These are phyloP conservation scores for Gallinago jamesoni DNA, from an alignment of 2,113 vertebrate species.

Conservation along the genomic window DNA sequence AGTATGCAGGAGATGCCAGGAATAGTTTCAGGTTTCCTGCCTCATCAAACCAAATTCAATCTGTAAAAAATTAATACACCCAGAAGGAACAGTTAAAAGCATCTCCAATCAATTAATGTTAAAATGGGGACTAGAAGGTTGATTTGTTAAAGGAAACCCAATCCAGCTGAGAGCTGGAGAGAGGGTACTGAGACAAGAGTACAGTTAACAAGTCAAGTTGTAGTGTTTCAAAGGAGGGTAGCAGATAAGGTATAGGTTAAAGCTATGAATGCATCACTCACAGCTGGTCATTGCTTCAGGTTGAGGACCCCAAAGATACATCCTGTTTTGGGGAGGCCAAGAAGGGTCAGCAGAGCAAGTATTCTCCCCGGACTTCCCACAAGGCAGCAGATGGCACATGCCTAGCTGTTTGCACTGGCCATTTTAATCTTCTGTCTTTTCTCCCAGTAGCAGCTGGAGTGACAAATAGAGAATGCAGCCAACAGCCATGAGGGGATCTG, in stretches of 20 bases:
- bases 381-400: background rate
- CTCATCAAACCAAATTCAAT: slow-evolving; percentile 67
- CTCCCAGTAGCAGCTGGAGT: background rate
- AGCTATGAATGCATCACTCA: background rate
- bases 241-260: background rate
- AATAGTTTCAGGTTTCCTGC: slow-evolving; percentile 68
- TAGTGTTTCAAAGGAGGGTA: background rate
- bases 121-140: slow-evolving; percentile 45
- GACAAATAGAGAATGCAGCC: background rate
- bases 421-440: background rate
- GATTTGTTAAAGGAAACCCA: slow-evolving; percentile 58
- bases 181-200: background rate
- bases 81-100: slow-evolving; percentile 72
- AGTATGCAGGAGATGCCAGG: slow-evolving; percentile 61
- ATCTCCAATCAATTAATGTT: slow-evolving; percentile 72
- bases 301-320: background rate
- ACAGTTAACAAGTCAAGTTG: background rate
- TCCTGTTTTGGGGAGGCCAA: background rate
- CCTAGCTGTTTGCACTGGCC: background rate
- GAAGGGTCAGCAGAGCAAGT: background rate
- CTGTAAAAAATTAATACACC: slow-evolving; percentile 70
- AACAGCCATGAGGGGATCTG: background rate
- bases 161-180: background rate
- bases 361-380: background rate
- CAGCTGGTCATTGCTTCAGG: background rate